Evolutionary conservation across 2,113 vertebrate species (phyloP), one percentile per base, ranked within the genome.

Genomic region (Melanotaenia duboulayi): DNA sequence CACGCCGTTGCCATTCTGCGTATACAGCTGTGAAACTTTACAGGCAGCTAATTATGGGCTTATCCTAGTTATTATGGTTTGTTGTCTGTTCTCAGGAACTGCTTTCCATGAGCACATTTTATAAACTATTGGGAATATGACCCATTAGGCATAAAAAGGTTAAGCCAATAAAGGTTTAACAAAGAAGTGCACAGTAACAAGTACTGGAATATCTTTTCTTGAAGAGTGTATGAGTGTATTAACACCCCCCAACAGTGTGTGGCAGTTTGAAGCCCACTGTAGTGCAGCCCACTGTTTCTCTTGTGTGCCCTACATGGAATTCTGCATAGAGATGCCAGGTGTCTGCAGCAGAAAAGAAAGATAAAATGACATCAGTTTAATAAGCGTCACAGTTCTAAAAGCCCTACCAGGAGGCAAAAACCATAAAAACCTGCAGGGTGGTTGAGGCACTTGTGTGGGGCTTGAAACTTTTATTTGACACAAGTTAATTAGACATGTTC

Each of bases 401-500:
- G 61, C 64, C 72, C 60, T 51, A 83, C 86, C 62, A 78, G 87
- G 86, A 85, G 88, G 89, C 72, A 63, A 51, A 42, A 56, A 51
- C 68, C 69, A 75, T 78, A 67, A 88, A 84, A 76, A 64, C 40
- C 78, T 32, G 69, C 37, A 22, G 78, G 77, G 59, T 69, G 76
- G 67, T 63, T 61, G 58, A 87, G 71, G 74, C 62, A 66, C 68
- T 83, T 79, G 63, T 81, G 65, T 78, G 65, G 61, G 60, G 60
- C 55, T 81, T 22, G 59, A 85, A 87, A 89, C 80, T 70, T 90
- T 87, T 82, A 84, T 87, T 75, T 89, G 78, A 86, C 86, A 86
- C 79, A 78, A 90, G 85, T 89, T 91, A 87, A 92, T 91, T 84
- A 88, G 88, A 83, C 80, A 76, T 81, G 85, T 92, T 89, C 44